Percentiles rank a stretch among this genome's conserved stretches.
Evolutionary conservation across 2,888 invertebrate species (phyloP).

Genomic region (Agrotis clavis): DNA sequence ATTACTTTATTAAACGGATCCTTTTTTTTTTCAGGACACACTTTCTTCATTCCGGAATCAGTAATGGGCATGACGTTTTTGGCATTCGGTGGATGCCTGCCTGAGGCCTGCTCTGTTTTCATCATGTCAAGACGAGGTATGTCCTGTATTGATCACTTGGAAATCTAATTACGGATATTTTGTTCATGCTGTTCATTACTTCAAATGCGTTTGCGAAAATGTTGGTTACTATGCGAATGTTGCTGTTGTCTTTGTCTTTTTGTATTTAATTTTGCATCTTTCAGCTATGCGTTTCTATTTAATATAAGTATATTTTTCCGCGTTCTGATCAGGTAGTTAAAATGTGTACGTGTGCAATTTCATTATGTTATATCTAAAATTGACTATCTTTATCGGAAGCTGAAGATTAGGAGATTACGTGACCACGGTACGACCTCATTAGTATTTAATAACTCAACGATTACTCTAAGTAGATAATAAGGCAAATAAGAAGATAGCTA

Average conservation of each 20-base stretch:
- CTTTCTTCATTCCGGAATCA: slow-evolving; percentile 95
- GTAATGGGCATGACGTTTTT: slow-evolving; percentile 98
- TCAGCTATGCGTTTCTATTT: slow-evolving; percentile 15
- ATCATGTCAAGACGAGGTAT: slow-evolving; percentile 96
- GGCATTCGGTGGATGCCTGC: slow-evolving; percentile 97
- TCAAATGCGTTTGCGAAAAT: slow-evolving; percentile 38
- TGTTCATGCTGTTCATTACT: not conserved
- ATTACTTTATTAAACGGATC: slow-evolving; percentile 27
- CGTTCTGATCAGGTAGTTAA: not conserved
- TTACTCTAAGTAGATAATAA: slow-evolving; percentile 18
- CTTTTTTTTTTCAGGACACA: slow-evolving; percentile 90
- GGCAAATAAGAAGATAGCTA: not conserved
- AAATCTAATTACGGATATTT: slow-evolving; percentile 22
- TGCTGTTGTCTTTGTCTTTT: slow-evolving; percentile 22
- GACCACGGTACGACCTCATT: slow-evolving; percentile 7
- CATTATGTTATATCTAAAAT: slow-evolving; percentile 8
- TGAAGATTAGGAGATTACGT: slow-evolving; percentile 38
- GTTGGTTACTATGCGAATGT: slow-evolving; percentile 35
- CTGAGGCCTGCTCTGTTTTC: slow-evolving; percentile 95
- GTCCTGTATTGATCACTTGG: slow-evolving; percentile 30
- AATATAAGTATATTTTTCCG: not conserved
- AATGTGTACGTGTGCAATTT: slow-evolving; percentile 19
- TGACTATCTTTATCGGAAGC: slow-evolving; percentile 22
- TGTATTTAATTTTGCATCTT: not conserved
- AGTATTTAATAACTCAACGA: slow-evolving; percentile 13